phyloP scores from a whole-genome alignment of 2,113 vertebrate species.

The Chloropsis hardwickii region DNA sequence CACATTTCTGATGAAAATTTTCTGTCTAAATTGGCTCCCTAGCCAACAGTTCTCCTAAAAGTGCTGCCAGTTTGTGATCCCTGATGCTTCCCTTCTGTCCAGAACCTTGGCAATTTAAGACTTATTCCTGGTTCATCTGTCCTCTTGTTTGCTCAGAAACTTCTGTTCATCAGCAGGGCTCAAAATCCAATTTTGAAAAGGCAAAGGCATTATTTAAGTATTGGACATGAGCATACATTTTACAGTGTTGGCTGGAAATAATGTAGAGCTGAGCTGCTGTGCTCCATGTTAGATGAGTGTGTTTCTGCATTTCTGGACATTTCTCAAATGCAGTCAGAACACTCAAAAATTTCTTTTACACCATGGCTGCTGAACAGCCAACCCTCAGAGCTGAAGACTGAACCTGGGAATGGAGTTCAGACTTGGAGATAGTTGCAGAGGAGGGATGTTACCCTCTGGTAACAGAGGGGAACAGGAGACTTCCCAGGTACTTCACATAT shows the following conservation, averaged over 20 bases:
- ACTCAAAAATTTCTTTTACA: background rate
- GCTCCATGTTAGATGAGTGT: accelerated
- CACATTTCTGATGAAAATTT: background rate
- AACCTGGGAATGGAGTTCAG: background rate
- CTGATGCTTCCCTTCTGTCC: background rate
- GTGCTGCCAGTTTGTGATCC: background rate
- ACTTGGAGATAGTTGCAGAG: background rate
- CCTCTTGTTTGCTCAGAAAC: background rate
- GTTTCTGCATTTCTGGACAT: accelerated
- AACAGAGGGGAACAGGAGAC: background rate
- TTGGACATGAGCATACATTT: background rate
- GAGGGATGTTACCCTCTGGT: background rate
- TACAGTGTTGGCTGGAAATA: background rate
- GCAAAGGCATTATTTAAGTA: background rate
- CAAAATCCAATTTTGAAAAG: background rate
- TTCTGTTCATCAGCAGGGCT: background rate
- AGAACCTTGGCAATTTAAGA: background rate
- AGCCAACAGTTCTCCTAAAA: background rate
- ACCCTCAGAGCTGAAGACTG: background rate
- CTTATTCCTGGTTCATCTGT: background rate
- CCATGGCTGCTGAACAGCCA: background rate
- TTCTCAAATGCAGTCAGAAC: background rate
- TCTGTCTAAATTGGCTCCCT: background rate
- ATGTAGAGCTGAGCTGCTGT: background rate
- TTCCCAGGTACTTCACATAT: background rate